Evolutionary conservation across 2,888 invertebrate species (phyloP), one percentile per base, ranked within the genome.

Genomic region (Megaustenia siamemsis): DNA sequence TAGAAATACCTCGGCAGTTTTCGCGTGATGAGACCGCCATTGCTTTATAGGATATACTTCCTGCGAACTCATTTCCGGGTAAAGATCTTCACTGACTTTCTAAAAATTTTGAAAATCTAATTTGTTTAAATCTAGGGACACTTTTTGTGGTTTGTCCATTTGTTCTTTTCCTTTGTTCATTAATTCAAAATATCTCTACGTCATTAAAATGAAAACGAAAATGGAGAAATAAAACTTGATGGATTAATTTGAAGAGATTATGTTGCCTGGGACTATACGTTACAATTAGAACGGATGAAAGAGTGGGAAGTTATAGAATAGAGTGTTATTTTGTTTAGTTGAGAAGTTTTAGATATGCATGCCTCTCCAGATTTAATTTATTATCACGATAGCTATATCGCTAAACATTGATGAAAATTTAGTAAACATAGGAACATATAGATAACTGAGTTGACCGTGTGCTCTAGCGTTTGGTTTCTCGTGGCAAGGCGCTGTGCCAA

Each of bases 11-110:
- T 43, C 63, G 43, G 63, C 66, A 43, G 18, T 43, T 35, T 28
- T 76, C 76, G 1, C 45, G 28, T 43, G 71, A 73, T n/a, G 1
- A 28, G 38, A 49, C 1, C 68, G 79, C 18, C 79, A 80, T 68
- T 45, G 53, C 71, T 38, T 24, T n/a, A 28, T n/a, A 38, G 71
- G 53, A 56, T 60, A 40, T 40, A 40, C 28, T 38, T 81, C 81
- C 35, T 81, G 49, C 71, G 40, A 71, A 35, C 56, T 81, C 81
- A 81, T 81, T 81, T 81, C 81, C 81, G 81, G 56, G 45, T 10
- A 4, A 28, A 56, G 69, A 71, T 81, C 71, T 56, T 28, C n/a
- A 21, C 53, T 24, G 71, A 49, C 81, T 81, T 81, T 81, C 71
- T n/a, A 38, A 0, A 56, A 71, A 71, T 81, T 81, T 56, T 69